phyloP scores from a whole-genome alignment of 2,797 vertebrate genomes.

The Diplodus sargus region DNA sequence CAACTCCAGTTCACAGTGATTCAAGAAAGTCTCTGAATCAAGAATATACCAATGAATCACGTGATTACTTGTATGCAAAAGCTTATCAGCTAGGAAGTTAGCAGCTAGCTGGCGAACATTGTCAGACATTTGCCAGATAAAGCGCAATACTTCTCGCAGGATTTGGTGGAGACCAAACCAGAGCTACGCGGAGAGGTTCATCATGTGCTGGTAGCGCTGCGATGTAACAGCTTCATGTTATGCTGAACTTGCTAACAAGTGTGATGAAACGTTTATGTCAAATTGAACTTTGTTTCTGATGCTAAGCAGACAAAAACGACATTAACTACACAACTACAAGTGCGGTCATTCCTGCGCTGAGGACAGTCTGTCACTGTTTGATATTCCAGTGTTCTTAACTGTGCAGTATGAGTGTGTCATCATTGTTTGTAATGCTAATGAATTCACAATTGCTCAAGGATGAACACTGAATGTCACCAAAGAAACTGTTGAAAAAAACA shows the following conservation, averaged over 20 bases:
- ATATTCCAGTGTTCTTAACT: neutral
- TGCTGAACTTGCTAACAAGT: neutral
- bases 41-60: neutral
- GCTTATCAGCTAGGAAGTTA: no score
- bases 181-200: no score
- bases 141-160: no score
- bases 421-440: neutral
- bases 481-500: neutral
- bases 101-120: neutral
- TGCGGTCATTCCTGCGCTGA: neutral
- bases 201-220: neutral
- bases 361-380: neutral
- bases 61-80: neutral
- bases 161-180: no score
- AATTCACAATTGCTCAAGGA: neutral
- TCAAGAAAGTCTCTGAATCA: no score
- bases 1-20: no score
- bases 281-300: neutral
- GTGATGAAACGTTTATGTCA: neutral
- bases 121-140: no score
- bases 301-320: neutral
- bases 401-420: neutral
- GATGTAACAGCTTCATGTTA: neutral
- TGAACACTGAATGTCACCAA: slow-evolving; percentile 17
- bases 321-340: neutral